Evolutionary conservation across 2,888 invertebrate genomes (phyloP), one percentile per base, ranked within the genome.

Genomic region (Eucriotettix oculatus): DNA sequence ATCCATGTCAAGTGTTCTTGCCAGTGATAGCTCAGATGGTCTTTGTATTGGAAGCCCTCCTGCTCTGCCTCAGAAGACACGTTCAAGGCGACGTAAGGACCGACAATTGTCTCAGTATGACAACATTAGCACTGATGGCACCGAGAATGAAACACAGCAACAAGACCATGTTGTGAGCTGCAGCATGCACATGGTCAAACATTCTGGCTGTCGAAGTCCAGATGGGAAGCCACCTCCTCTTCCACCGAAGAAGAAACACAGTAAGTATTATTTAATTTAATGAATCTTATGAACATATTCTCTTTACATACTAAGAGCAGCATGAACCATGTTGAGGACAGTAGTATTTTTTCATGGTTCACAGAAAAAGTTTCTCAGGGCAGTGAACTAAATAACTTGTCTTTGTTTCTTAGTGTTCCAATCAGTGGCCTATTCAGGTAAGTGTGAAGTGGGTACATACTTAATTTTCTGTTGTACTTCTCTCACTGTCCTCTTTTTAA

Each of bases 361-460:
- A 48, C 48, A 48, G 12, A 48, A n/a, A 14, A 14, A 48, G 12
- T 14, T 48, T 48, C n/a, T 48, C 48, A 48, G 48, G n/a, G 14
- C 48, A 48, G 54, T 70, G 72, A 72, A 73, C 73, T 71, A 74
- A 69, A 69, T 70, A 68, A 69, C 73, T 69, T 73, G 74, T 75
- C 60, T 75, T 71, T 75, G 75, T 75, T 73, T 74, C 74, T 71
- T 85, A 90, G 90, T 90, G 90, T 90, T 90, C 87, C 90, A 90
- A 86, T 90, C 89, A 80, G 90, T 90, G 86, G 90, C 90, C 78
- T 90, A 90, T 83, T 90, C 90, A 79, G 90, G 90, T 90, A 90
- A 90, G 90, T 86, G 78, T 80, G 79, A 56, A 43, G 56, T 58
- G n/a, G 60, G 41, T 56, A 42, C 52, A 29, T 57, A 56, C 17